Evolutionary conservation across 2,888 invertebrate genomes (phyloP).

Genomic region (Acrocera orbiculus): DNA sequence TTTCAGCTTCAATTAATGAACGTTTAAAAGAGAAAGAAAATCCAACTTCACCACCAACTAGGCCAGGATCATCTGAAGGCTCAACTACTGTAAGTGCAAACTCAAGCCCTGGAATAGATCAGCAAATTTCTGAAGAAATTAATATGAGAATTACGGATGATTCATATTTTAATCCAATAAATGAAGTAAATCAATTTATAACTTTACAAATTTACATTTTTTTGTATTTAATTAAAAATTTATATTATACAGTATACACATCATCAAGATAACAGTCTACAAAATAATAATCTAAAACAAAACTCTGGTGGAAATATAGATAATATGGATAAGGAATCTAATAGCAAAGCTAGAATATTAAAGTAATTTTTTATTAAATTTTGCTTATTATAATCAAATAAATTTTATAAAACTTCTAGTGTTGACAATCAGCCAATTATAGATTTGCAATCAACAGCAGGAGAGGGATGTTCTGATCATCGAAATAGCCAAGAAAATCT

Average conservation of each 20-base stretch:
- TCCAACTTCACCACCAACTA: slow-evolving; percentile 19
- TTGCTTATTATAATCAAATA: no score
- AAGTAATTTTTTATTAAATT: no score
- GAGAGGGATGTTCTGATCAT: not conserved
- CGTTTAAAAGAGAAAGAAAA: slow-evolving; percentile 14
- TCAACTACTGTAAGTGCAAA: slow-evolving; percentile 79
- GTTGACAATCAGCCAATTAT: no score
- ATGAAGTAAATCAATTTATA: slow-evolving; percentile 18
- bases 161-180: slow-evolving; percentile 30
- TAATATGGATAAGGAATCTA: no score
- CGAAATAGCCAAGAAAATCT: not conserved
- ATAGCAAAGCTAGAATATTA: no score
- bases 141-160: slow-evolving; percentile 21
- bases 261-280: no score
- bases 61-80: slow-evolving; percentile 38
- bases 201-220: not conserved
- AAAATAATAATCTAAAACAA: no score
- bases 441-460: no score
- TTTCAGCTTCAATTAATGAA: slow-evolving; percentile 3
- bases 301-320: no score
- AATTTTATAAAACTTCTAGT: no score
- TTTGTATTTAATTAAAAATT: not conserved
- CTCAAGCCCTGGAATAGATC: slow-evolving; percentile 54
- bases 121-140: slow-evolving; percentile 32
- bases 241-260: no score